Conservation (phyloP, 2,797 vertebrate genomes). For the Cynopterus sphinx region DNA sequence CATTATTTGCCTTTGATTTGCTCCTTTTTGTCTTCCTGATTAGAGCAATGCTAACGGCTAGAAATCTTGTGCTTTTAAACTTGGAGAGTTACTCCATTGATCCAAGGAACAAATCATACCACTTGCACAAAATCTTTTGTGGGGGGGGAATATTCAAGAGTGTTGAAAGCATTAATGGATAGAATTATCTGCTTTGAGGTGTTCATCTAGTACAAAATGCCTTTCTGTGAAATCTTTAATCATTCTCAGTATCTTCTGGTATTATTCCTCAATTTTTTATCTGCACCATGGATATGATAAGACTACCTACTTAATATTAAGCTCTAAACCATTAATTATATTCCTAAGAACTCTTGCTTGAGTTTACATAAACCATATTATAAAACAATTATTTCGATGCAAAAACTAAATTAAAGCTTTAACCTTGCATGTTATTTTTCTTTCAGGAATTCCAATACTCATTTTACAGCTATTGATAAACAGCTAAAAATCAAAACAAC, state of each 20-base stretch:
- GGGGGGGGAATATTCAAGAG: not conserved
- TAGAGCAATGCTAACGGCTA: slow-evolving; percentile 11
- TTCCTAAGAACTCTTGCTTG: not conserved
- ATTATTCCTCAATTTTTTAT: not conserved
- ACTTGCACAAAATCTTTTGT: not conserved
- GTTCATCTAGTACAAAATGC: not conserved
- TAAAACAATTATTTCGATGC: not conserved
- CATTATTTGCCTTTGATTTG: not conserved
- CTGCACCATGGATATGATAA: not conserved
- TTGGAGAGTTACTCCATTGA: not conserved
- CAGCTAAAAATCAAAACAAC: not conserved
- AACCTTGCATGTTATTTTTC: not conserved
- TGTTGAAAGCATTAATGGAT: not conserved
- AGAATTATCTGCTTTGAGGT: not conserved
- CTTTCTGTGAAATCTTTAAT: not conserved
- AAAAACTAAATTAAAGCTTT: not conserved
- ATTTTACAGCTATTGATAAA: not conserved
- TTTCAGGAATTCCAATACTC: not conserved
- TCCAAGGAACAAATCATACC: not conserved
- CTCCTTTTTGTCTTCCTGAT: not conserved
- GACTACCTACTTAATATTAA: not conserved
- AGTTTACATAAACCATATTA: not conserved
- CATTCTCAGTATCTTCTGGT: not conserved
- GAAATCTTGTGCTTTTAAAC: not conserved
- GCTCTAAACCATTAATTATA: not conserved